Evolutionary conservation across 1,140 invertebrate genomes (phyloP).

Genomic region (Patella vulgata): DNA sequence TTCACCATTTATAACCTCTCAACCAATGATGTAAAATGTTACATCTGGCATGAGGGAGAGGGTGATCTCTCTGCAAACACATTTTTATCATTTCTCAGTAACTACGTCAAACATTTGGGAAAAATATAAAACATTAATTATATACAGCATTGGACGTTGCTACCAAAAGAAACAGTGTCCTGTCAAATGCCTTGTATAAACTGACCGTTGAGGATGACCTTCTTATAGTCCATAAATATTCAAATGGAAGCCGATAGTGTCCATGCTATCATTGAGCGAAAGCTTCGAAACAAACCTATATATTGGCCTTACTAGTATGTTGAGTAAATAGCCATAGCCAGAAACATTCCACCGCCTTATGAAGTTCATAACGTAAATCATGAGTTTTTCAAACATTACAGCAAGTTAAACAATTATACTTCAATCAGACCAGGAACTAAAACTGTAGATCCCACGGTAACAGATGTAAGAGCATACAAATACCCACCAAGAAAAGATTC

Average conservation of each 20-base stretch:
- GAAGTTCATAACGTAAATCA: conserved; percentile 16
- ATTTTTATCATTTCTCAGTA: conserved; percentile 3
- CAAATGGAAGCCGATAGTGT: conserved; percentile 31
- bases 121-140: no score
- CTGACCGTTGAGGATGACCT: no score
- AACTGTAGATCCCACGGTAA: conserved; percentile 4
- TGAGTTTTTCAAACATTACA: conserved; percentile 16
- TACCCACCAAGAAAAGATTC: neutral
- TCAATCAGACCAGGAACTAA: conserved; percentile 20
- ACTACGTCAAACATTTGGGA: neutral
- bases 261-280: conserved; percentile 19
- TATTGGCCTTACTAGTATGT: conserved; percentile 17
- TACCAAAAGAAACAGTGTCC: no score
- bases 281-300: conserved; percentile 16
- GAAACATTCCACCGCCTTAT: neutral
- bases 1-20: conserved; percentile 14
- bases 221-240: conserved; percentile 20
- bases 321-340: neutral
- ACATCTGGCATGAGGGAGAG: conserved; percentile 19
- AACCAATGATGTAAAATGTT: conserved; percentile 3
- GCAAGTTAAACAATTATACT: conserved; percentile 7
- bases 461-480: conserved; percentile 11
- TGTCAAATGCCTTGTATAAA: no score
- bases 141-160: no score
- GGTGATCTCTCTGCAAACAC: conserved; percentile 15